Base-by-base conservation (phyloP, 2,797 vertebrate species). In the Okamejei kenojei region DNA sequence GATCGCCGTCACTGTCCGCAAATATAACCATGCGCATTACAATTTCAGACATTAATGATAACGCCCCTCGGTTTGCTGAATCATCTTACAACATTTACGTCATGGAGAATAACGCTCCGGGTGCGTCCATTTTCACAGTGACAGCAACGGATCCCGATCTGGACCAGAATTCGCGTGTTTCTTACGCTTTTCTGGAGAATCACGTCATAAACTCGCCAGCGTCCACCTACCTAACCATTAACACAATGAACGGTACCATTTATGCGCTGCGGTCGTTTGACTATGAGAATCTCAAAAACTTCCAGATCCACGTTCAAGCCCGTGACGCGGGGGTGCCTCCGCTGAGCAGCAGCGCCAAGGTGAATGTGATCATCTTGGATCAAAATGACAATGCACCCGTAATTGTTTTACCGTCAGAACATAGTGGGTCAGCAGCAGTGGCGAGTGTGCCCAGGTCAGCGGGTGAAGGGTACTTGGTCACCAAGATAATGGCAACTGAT, bases 291-390 rank as follows among this genome's bases (percentile, higher is more conserved):
- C 29, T 65, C 5, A 88, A 88, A 63, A 88, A 7, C 61, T 88
- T 88, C 3, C 93, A 94, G 7, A 94, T 97, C 29, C 65, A 65
- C 0, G 94, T 97, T 19, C 95, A 94, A 0, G 96, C 96, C 0
- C 95, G 96, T 11, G 97, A 97, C 82, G 94, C 94, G 1, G 97
- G 97, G 0, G 96, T 95, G 0, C 96, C 96, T 71, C 95, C 96
- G 0, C 94, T 97, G 65, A 95, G 94, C 71, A 96, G 95, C 0
- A 95, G 96, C 15, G 95, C 95, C 7, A 95, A 93, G 0, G 29
- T 97, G 0, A 95, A 19, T 76, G 94, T 97, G 0, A 10, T 93
- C 0, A 94, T 97, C 11, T 80, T 96, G 45, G 96, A 97, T 19
- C 95, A 95, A 90, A 97, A 97, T 0, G 96, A 97, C 94, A 96